Base-by-base conservation (phyloP, 2,113 vertebrate species). In the Limanda limanda region DNA sequence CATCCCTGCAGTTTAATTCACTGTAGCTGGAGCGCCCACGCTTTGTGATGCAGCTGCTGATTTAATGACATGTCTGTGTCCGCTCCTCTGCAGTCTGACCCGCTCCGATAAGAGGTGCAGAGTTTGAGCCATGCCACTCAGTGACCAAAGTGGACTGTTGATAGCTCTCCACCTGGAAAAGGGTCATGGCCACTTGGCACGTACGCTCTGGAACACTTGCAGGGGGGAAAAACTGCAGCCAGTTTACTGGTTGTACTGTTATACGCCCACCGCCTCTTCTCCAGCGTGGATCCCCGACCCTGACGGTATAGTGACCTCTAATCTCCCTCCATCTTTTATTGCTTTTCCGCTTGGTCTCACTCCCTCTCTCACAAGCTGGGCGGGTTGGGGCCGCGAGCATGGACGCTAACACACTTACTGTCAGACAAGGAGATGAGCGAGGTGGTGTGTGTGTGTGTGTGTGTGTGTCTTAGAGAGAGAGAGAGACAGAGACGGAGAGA, bases 301-400 rank as follows among this genome's bases (percentile, higher is more conserved):
- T 48, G 81, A 82, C 84, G 57, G 66, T 8, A n/a, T 8, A 57
- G 62, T 81, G 85, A 91, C 88, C 86, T 90, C 84, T 84, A 83
- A 84, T 90, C 88, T 83, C 63, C 51, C 77, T 83, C 75, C 76
- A 84, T 87, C 86, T 85, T 65, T 71, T 31, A 31, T 74, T 51
- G 52, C 69, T 82, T 84, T 80, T 71, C 68, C 56, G 63, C 88
- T 68, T 65, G 48, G 27, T 68, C 81, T 88, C 81, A 60, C 68
- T 70, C 86, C 9, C 71, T 75, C 68, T 57, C 35, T 24, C 35
- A 71, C 76, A 72, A 82, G 77, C 86, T 82, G 83, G 82, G 68
- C 71, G 60, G 72, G 14, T 68, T 86, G 87, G 85, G 82, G 57
- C 75, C 1, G 89, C 90, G 88, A 87, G 54, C 21, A 35, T 68